Percentiles rank a stretch among this genome's conserved stretches.
Evolutionary conservation across 2,113 vertebrate genomes (phyloP).

Genomic region (Casuarius casuarius): DNA sequence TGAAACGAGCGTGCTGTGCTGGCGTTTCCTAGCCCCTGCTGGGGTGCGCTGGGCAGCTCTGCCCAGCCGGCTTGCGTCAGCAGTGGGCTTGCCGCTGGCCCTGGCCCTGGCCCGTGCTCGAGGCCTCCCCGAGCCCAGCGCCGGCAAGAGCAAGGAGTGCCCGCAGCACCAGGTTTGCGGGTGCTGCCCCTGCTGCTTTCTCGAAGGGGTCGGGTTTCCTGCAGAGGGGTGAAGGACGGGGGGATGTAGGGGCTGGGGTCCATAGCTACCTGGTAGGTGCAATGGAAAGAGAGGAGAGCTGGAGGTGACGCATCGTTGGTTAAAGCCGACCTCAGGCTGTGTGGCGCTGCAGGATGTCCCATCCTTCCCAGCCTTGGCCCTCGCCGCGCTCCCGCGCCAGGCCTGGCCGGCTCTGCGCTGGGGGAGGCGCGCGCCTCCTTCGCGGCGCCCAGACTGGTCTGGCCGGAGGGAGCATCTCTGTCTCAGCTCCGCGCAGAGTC

Average conservation of each 20-base stretch:
- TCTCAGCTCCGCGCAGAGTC: neutral
- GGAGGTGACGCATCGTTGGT: neutral
- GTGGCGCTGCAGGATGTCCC: neutral
- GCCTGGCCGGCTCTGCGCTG: neutral
- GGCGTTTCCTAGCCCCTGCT: neutral
- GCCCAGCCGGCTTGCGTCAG: fast-evolving
- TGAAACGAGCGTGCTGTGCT: neutral
- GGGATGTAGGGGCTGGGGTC: neutral
- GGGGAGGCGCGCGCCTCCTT: fast-evolving
- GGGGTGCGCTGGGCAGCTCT: neutral
- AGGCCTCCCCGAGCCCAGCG: neutral
- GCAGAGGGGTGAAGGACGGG: neutral
- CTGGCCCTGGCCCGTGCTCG: fast-evolving
- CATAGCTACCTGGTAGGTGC: neutral
- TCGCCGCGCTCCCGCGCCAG: fast-evolving
- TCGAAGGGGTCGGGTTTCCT: neutral
- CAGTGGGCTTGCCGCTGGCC: neutral
- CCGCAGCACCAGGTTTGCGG: neutral
- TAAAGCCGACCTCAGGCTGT: neutral
- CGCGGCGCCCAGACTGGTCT: neutral
- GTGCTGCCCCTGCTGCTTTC: neutral
- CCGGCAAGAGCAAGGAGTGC: too few relatives aligned
- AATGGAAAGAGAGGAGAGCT: neutral
- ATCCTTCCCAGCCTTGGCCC: neutral
- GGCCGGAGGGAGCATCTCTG: neutral